phyloP scores from a whole-genome alignment of 2,888 invertebrate species.

The Torymus auratus region DNA sequence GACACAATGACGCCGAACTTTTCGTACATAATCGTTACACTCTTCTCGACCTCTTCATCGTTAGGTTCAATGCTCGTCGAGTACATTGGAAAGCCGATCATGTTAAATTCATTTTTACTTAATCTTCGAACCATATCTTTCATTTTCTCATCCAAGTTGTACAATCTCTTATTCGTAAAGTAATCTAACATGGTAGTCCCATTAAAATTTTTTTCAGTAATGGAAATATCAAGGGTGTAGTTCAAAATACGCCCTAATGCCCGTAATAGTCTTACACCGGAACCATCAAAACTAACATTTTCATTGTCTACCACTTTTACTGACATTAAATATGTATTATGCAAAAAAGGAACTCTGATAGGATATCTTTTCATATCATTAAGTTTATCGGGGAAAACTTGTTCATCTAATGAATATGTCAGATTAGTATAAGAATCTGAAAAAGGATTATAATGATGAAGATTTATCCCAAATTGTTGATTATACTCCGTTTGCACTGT shows the following conservation, averaged over 20 bases:
- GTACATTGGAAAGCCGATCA: slow-evolving; percentile 12
- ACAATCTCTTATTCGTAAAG: neutral
- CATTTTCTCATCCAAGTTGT: neutral
- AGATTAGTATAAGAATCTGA: neutral
- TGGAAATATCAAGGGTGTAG: neutral
- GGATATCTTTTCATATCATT: slow-evolving; percentile 15
- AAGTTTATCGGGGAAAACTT: slow-evolving; percentile 25
- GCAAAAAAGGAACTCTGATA: slow-evolving; percentile 17
- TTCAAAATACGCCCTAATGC: neutral
- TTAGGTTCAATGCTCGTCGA: neutral
- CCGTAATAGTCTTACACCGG: neutral
- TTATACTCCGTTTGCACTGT: neutral
- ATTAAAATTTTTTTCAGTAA: neutral
- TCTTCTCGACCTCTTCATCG: slow-evolving; percentile 14
- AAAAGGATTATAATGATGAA: slow-evolving; percentile 27
- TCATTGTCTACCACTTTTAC: neutral
- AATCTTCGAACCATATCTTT: neutral
- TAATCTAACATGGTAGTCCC: neutral
- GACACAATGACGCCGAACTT: slow-evolving; percentile 8
- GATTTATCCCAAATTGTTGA: neutral
- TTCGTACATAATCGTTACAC: slow-evolving; percentile 14
- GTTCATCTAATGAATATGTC: neutral
- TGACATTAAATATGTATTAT: slow-evolving; percentile 13
- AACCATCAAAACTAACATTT: neutral
- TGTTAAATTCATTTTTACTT: slow-evolving; percentile 7